Conservation (phyloP, 2,113 vertebrate genomes). For the Hyperoodon ampullatus region DNA sequence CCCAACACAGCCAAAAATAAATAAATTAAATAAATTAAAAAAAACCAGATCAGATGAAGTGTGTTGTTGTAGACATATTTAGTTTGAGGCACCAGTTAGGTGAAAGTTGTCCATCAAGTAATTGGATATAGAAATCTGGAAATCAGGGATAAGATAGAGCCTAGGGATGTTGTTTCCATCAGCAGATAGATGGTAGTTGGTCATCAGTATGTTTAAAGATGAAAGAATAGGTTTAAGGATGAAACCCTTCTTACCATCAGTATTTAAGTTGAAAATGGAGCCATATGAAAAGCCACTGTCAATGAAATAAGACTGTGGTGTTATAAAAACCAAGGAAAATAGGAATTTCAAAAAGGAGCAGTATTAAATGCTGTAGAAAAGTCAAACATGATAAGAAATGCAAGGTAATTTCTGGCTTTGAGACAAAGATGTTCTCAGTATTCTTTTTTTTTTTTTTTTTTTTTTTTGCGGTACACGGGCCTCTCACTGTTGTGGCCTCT, state of each 20-base stretch:
- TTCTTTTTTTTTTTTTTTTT: too few species aligned
- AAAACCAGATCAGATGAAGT: background rate
- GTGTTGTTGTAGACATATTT: background rate
- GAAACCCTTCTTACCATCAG: background rate
- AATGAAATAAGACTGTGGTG: background rate
- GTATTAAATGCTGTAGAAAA: background rate
- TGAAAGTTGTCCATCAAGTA: background rate
- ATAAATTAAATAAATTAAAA: too few species aligned
- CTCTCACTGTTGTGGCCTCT: too few species aligned
- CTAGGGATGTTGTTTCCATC: background rate
- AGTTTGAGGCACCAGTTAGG: background rate
- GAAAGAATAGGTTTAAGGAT: background rate
- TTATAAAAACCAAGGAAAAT: background rate
- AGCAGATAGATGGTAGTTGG: background rate
- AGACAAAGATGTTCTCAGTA: background rate
- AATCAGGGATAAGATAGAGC: background rate
- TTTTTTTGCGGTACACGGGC: too few species aligned
- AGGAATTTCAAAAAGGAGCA: background rate
- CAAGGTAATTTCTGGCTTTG: background rate
- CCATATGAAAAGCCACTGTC: background rate
- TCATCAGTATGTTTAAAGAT: background rate
- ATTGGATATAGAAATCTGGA: background rate
- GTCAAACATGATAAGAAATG: background rate
- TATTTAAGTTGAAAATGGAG: background rate
- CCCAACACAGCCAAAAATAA: too few species aligned